Evolutionary conservation across 1,140 invertebrate species (phyloP).

Genomic region (Pemphigus obesinymphae): DNA sequence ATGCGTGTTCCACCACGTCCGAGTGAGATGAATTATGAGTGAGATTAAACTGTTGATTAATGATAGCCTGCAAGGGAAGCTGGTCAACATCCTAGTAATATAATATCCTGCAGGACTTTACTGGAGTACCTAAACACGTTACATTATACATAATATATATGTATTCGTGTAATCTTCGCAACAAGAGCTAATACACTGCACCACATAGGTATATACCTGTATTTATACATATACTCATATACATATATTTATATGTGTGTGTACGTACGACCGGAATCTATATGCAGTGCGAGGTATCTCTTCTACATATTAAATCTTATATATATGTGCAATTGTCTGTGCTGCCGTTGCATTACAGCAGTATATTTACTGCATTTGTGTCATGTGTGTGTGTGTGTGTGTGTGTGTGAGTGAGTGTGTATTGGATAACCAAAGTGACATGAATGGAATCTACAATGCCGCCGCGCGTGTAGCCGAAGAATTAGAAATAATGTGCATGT

Average conservation of each 20-base stretch:
- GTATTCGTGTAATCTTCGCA: background rate
- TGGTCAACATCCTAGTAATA: no score
- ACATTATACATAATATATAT: background rate
- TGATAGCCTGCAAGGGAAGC: no score
- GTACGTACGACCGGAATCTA: no score
- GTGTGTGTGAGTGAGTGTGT: no score
- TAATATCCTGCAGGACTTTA: no score
- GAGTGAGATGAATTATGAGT: no score
- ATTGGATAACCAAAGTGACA: constrained; percentile 23
- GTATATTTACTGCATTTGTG: constrained; percentile 10
- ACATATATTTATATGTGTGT: background rate
- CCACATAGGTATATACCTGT: background rate
- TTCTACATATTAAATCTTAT: background rate
- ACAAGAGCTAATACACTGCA: background rate
- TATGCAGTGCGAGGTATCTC: background rate
- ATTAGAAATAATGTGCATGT: constrained; percentile 38
- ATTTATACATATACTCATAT: background rate
- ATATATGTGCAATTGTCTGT: background rate
- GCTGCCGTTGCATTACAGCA: background rate
- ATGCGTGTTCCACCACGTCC: no score
- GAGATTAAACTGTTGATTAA: no score
- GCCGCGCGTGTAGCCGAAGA: constrained; percentile 14
- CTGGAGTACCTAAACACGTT: no score
- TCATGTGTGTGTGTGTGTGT: no score
- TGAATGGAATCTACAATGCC: constrained; percentile 36